Evolutionary conservation across 2,888 invertebrate species (phyloP).

Genomic region (Heliconius ethilla): DNA sequence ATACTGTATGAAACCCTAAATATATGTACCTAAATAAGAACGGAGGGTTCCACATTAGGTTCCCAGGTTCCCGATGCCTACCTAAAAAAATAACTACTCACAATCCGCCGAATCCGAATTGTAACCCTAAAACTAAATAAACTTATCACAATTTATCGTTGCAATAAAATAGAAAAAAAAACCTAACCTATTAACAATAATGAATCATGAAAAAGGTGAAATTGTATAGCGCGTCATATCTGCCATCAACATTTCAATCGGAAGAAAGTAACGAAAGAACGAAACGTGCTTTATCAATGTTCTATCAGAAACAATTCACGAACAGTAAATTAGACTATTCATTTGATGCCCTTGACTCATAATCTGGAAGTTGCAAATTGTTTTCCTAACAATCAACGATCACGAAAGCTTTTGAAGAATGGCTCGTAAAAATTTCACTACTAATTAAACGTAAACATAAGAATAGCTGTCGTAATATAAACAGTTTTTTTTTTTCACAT

Average conservation of each 20-base stretch:
- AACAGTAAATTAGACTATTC: slow-evolving; percentile 64
- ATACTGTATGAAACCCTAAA: no score
- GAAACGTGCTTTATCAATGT: slow-evolving; percentile 67
- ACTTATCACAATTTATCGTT: background rate
- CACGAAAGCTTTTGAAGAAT: slow-evolving; percentile 64
- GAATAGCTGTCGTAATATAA: background rate
- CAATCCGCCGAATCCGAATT: no score
- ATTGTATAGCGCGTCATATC: background rate
- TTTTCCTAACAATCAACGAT: slow-evolving; percentile 61
- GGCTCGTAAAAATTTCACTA: background rate
- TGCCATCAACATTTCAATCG: slow-evolving; percentile 12
- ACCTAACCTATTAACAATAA: background rate
- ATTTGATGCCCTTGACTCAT: slow-evolving; percentile 58
- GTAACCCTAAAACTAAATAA: background rate
- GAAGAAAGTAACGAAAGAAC: slow-evolving; percentile 9
- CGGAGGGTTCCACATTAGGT: no score
- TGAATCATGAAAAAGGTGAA: slow-evolving; percentile 4
- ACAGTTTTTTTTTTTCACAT: background rate
- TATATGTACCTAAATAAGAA: no score
- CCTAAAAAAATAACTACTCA: no score
- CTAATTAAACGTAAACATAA: slow-evolving; percentile 1
- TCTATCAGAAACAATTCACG: slow-evolving; percentile 60
- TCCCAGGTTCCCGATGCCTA: no score
- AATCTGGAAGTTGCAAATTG: slow-evolving; percentile 49
- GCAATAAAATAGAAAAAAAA: background rate